Conservation (phyloP, 92 coral and sea anemone species). For the Epizoanthus rinbou region DNA sequence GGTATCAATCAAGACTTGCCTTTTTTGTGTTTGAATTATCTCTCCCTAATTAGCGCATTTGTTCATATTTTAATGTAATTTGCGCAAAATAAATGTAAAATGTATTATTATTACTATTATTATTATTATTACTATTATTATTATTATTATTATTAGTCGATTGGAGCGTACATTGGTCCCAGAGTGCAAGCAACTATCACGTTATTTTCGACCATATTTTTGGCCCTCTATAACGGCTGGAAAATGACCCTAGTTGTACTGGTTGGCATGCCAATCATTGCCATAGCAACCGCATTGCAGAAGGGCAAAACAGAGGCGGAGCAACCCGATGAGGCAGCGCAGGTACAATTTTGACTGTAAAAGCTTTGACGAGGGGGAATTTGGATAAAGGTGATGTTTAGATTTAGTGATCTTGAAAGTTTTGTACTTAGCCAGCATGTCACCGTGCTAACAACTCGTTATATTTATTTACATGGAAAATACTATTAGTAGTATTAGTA, state of each 20-base stretch:
- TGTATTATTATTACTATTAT: too few relatives aligned
- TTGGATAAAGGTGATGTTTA: not conserved
- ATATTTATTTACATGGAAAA: too few relatives aligned
- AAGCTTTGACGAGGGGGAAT: not conserved
- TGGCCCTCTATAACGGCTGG: constrained; percentile 92
- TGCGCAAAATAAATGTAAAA: too few relatives aligned
- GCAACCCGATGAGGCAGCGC: constrained; percentile 61
- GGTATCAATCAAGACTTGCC: too few relatives aligned
- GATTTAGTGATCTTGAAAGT: too few relatives aligned
- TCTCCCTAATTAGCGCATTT: too few relatives aligned
- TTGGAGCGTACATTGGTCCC: constrained; percentile 76
- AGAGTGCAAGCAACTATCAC: constrained; percentile 83
- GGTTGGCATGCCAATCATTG: constrained; percentile 89
- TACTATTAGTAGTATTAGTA: too few relatives aligned
- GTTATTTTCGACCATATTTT: constrained; percentile 69
- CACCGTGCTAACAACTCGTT: too few relatives aligned
- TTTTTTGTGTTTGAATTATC: too few relatives aligned
- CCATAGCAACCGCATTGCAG: constrained; percentile 74
- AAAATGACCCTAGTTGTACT: constrained; percentile 95
- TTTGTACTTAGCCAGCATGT: too few relatives aligned
- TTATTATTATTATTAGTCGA: constrained; percentile 49
- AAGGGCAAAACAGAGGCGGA: constrained; percentile 71
- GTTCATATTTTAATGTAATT: too few relatives aligned
- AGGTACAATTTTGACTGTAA: constrained; percentile 35
- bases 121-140: too few relatives aligned